These are phyloP conservation scores for Sclerodermus sp. DNA, from an alignment of 2,888 invertebrate species.

Conservation along the genomic window DNA sequence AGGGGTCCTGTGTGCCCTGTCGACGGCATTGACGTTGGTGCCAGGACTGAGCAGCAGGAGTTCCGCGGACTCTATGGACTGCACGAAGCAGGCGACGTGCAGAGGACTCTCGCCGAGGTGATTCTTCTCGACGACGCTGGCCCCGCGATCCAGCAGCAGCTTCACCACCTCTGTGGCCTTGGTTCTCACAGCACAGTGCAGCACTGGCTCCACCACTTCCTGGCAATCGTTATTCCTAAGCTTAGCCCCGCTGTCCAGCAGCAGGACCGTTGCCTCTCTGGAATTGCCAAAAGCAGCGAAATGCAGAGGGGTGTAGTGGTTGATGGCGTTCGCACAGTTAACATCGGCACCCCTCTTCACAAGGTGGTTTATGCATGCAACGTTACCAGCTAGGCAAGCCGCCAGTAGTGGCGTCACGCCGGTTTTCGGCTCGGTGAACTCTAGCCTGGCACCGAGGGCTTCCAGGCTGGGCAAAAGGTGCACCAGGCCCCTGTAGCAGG, in stretches of 20 bases:
- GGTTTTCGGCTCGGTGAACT: conserved; percentile 71
- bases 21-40: conserved; percentile 53
- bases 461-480: conserved; percentile 70
- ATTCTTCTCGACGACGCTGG: conserved; percentile 53
- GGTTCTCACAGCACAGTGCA: conserved; percentile 59
- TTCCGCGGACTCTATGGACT: conserved; percentile 48
- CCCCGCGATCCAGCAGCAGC: conserved; percentile 56
- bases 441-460: conserved; percentile 69
- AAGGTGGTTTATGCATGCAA: conserved; percentile 71
- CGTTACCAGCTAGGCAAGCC: conserved; percentile 75
- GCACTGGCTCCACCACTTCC: conserved; percentile 54
- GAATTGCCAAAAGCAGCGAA: conserved; percentile 60
- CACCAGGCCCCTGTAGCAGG: conserved; percentile 72
- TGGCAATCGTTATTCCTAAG: conserved; percentile 44
- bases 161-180: conserved; percentile 49
- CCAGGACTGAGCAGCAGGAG: conserved; percentile 42
- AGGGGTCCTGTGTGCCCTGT: conserved; percentile 53
- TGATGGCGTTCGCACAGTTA: conserved; percentile 57
- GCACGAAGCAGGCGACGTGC: conserved; percentile 59
- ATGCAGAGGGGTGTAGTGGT: conserved; percentile 57
- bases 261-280: conserved; percentile 50
- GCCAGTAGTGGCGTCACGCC: conserved; percentile 77
- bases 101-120: conserved; percentile 58
- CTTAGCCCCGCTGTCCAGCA: conserved; percentile 55
- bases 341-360: conserved; percentile 72